Conservation (phyloP, 2,797 vertebrate species). For the Ctenosaura bakeri region DNA sequence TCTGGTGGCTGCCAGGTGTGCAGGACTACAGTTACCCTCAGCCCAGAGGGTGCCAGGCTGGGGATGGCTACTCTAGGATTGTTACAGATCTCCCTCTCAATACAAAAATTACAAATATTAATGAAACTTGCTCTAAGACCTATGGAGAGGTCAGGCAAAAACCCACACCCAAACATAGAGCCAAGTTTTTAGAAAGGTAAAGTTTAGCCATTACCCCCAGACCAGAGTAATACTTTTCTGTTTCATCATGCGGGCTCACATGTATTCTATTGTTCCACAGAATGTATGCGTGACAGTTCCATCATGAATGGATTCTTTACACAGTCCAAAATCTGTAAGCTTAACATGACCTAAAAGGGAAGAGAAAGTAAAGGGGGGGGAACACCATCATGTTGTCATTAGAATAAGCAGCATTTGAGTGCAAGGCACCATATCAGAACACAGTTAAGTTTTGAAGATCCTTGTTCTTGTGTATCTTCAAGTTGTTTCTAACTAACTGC, state of each 20-base stretch:
- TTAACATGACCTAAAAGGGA: constrained; percentile 91
- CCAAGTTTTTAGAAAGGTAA: constrained; percentile 65
- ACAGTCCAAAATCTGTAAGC: constrained; percentile 95
- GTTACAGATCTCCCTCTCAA: not conserved
- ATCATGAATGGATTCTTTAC: constrained; percentile 99
- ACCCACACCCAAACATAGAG: constrained; percentile 31
- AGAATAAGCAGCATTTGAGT: not conserved
- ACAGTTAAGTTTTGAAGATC: not conserved
- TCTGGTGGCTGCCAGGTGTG: too few relatives aligned
- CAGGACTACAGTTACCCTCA: not conserved
- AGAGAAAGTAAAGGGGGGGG: not conserved
- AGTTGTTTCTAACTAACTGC: too few relatives aligned
- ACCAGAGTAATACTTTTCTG: constrained; percentile 72
- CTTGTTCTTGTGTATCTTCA: too few relatives aligned
- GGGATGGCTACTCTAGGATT: too few relatives aligned
- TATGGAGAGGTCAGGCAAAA: not conserved
- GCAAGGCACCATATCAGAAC: not conserved
- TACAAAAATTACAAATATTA: not conserved
- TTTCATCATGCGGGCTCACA: constrained; percentile 86
- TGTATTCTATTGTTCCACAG: constrained; percentile 99
- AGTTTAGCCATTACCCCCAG: constrained; percentile 71
- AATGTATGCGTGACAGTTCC: constrained; percentile 99
- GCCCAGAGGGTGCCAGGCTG: not conserved
- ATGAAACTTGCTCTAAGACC: not conserved
- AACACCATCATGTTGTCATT: not conserved